Evolutionary conservation across 1,140 invertebrate genomes (phyloP), one percentile per base, ranked within the genome.

Genomic region (Zeugodacus cucurbitae): DNA sequence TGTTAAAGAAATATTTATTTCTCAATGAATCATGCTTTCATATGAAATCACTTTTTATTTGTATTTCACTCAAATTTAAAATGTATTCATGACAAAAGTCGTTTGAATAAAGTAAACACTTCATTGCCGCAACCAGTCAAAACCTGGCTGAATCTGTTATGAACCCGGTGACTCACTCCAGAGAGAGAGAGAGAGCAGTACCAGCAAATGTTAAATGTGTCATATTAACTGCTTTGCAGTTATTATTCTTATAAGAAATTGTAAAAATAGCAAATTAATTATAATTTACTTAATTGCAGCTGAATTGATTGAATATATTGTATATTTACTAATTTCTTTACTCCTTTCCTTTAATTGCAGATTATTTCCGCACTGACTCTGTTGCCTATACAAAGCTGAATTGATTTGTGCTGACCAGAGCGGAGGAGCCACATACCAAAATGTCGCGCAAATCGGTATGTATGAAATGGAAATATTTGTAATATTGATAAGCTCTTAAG

Each of bases 381-480:
- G 48, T 54, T 54, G 48, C 48, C 64, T 32, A 37, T 34, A 82
- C 37, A 48, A 34, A 82, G 34, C 74, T 48, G 74, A 82, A 22
- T 82, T 48, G 74, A 82, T 48, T 82, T 48, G 74, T 82, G 74
- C 74, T 82, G 74, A 82, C 74, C 17, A 54, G n/a, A 82, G n/a
- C 37, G 74, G 41, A 82, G 41, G 74, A 82, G 41, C 74, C 74
- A 82, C 74, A 82, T 82, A 82, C 22, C 74, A 82, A 82, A 82
- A 82, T 82, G 74, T 82, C 74, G 74, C 74, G 74, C 22, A 82
- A 82, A 82, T 82, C 74, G 74, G 74, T 82, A 82, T 82, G 74
- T 82, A 82, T 82, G 20, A 34, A 67, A 67, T 67, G 11, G 2
- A 17, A 4, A 32, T 67, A 2, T 10, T 29, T 67, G 26, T n/a